Conservation (phyloP, 2,113 vertebrate species). For the Cinclus cinclus region DNA sequence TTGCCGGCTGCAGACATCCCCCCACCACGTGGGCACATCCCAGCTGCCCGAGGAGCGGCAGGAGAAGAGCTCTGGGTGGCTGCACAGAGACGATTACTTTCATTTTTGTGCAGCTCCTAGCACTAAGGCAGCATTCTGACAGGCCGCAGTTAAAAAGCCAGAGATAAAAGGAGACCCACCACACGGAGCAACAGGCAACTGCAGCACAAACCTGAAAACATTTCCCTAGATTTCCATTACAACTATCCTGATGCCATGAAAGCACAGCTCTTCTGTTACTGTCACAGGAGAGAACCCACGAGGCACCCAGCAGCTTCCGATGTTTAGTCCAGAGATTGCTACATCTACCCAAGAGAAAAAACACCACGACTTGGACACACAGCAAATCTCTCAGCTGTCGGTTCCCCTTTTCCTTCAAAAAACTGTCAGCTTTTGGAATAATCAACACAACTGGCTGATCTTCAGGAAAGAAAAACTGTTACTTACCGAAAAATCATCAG, state of each 20-base stretch:
- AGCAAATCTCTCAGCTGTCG: not conserved
- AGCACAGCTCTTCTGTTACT: not conserved
- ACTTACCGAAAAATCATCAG: conserved; percentile 76
- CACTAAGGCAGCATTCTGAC: not conserved
- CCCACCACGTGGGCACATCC: not conserved
- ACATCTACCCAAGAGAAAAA: not conserved
- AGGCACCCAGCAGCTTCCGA: not conserved
- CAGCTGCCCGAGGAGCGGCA: not conserved
- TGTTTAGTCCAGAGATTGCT: not conserved
- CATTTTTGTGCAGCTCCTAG: not conserved
- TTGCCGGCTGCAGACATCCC: not conserved
- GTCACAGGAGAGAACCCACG: not conserved
- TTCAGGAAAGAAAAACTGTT: conserved; percentile 48
- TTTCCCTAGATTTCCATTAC: not conserved
- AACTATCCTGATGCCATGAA: not conserved
- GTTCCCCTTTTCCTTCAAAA: not conserved
- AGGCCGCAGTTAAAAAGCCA: not conserved
- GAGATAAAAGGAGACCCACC: not conserved
- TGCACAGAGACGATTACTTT: not conserved
- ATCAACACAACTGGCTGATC: not conserved
- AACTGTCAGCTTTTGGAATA: not conserved
- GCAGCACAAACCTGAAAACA: not conserved
- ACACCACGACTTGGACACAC: not conserved
- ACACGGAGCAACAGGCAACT: not conserved
- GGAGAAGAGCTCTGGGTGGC: not conserved